Base-by-base conservation (phyloP, 2,888 invertebrate species). In the Leptinotarsa haldemani region DNA sequence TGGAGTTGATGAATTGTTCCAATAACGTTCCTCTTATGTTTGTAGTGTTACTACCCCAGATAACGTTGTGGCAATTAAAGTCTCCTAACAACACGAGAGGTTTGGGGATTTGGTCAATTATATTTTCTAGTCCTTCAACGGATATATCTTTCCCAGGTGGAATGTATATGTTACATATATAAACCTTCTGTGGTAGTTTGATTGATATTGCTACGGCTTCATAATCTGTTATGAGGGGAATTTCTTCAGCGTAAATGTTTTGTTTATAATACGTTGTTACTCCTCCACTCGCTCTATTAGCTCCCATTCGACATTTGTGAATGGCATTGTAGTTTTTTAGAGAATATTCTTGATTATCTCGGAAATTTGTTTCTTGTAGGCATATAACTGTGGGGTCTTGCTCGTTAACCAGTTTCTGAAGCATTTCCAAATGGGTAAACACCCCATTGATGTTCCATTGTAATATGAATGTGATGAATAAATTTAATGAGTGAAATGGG, bases 61-160 rank as follows among this genome's bases (percentile, higher is more conserved):
- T 65, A 22, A 50, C 25, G 16, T 65, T 47, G 12, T 71, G 65
- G 30, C 65, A 65, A 47, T 81, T 81, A 30, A 82, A 80, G 58
- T 83, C 81, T 0, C 81, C 82, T 3, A 79, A 40, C 2, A 81
- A 65, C 7, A 82, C 71, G 18, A 76, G 74, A 4, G 81, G 81
- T 73, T 72, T 73, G 1, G 81, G 82, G 1, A 83, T 74, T 74
- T 82, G 77, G 4, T 75, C 52, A 1, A 79, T 73, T 13, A 80
- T n/a, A 47, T 77, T 22, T 15, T 63, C 47, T 18, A 82, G 50
- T 74, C 71, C 67, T 4, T 4, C 22, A 53, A 65, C 50, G 12
- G 63, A 61, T 16, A 74, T 30, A 20, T 52, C 25, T 13, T 61
- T 48, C 18, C 48, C 16, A 50, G 48, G 50, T 65, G 78, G 73